Conservation (phyloP, 2,797 vertebrate genomes). For the Helostoma temminkii region DNA sequence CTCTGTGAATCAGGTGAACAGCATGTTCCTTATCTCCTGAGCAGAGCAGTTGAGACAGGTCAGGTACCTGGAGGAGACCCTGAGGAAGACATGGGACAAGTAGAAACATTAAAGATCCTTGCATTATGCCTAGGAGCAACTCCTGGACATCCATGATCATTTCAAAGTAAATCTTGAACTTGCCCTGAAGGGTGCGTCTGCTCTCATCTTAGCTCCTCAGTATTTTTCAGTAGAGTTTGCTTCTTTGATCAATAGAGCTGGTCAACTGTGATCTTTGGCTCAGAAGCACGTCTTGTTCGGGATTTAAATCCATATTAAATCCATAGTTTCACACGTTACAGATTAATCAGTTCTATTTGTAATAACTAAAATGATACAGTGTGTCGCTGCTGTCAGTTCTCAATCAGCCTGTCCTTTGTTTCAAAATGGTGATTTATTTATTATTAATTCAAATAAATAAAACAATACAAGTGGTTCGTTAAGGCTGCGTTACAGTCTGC, state of each 20-base stretch:
- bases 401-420: no score
- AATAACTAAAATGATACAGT: no score
- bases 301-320: no score
- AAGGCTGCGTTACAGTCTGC: no score
- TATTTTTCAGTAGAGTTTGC: not conserved
- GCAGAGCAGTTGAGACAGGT: constrained; percentile 11
- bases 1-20: not conserved
- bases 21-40: not conserved
- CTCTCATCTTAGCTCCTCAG: not conserved
- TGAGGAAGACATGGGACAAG: not conserved
- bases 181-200: constrained; percentile 10
- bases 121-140: constrained; percentile 1
- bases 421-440: no score
- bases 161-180: constrained; percentile 1
- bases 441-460: no score
- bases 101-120: constrained; percentile 13
- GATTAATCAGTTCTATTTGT: no score
- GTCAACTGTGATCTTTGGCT: no score
- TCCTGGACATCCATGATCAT: constrained; percentile 5
- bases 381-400: no score
- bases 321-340: no score
- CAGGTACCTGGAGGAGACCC: constrained; percentile 19
- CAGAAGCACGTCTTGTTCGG: no score
- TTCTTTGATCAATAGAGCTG: not conserved
- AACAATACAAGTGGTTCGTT: no score